Base-by-base conservation (phyloP, 2,888 invertebrate genomes). In the Callimorpha dominula region DNA sequence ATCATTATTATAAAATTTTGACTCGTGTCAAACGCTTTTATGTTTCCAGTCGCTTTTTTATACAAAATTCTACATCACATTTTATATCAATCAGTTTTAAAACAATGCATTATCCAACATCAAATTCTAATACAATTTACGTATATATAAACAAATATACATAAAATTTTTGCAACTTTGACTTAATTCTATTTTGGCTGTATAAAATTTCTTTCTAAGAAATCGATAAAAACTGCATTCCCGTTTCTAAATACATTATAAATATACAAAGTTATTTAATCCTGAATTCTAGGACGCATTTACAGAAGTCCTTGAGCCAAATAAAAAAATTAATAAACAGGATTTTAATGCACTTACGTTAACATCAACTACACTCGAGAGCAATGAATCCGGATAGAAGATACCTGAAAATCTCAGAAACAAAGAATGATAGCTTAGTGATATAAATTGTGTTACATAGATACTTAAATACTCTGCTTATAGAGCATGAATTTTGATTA, bases 11-110 rank as follows among this genome's bases (percentile, higher is more conserved):
- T 62, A 50, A 60, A 60, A n/a, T 43, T 8, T 68, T 65, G 68
- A 68, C 65, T 40, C n/a, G 46, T 42, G 46, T 46, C 64, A 64
- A 46, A 64, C 50, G 43, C 52, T 67, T 65, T 68, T 74, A 46
- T 46, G 73, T 77, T 78, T 73, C 76, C 69, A 80, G 75, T 49
- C 70, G 67, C 67, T 73, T 67, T 31, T 79, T 82, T 76, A 73
- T 82, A 81, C 75, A 72, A 80, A 82, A 81, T 70, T 78, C 70
- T 80, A 80, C 82, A 83, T 81, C 83, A 82, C 82, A 79, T 70
- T 79, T 73, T 70, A 71, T 43, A 73, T 72, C 65, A 68, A 73
- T 74, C 46, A 57, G 12, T 71, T 81, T 80, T 50, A 71, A 75
- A 80, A 82, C 60, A 72, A 78, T 73, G 66, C 62, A 42, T 60